phyloP scores from a whole-genome alignment of 2,797 vertebrate genomes.

The Amblyopsis hoosieri region DNA sequence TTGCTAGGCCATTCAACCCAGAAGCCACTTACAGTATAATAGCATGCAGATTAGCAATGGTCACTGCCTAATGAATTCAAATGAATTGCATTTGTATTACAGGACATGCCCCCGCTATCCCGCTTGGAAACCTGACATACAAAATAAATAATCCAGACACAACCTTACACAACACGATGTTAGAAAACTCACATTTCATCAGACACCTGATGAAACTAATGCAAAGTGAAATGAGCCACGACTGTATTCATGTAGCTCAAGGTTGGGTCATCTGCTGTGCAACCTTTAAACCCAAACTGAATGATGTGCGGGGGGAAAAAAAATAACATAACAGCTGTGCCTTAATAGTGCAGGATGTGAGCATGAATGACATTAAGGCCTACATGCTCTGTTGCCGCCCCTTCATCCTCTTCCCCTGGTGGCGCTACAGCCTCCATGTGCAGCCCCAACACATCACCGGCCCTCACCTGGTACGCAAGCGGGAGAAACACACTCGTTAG shows the following conservation, averaged over 20 bases:
- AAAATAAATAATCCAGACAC: too few relatives aligned
- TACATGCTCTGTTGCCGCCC: constrained; percentile 62
- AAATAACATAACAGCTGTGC: constrained; percentile 15
- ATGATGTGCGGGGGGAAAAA: constrained; percentile 29
- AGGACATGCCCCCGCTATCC: not conserved
- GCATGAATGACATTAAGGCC: constrained; percentile 50
- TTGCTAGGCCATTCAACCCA: constrained; percentile 22
- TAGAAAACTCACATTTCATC: not conserved
- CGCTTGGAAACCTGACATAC: too few relatives aligned
- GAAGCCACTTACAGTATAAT: constrained; percentile 29
- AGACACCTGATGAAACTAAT: not conserved
- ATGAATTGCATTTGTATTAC: constrained; percentile 19
- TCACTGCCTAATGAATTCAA: constrained; percentile 7
- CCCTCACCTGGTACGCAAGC: constrained; percentile 53
- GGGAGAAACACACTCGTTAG: constrained; percentile 6
- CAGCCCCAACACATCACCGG: constrained; percentile 25
- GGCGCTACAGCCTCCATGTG: constrained; percentile 11
- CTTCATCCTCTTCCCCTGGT: constrained; percentile 31
- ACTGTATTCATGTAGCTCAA: not conserved
- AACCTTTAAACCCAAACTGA: constrained; percentile 27
- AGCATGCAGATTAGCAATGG: constrained; percentile 28
- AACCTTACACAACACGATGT: not conserved
- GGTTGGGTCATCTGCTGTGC: constrained; percentile 12
- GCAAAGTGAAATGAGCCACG: not conserved
- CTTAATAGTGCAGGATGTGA: constrained; percentile 50